Conservation (phyloP, 2,888 invertebrate genomes). For the Uropetala carovei region DNA sequence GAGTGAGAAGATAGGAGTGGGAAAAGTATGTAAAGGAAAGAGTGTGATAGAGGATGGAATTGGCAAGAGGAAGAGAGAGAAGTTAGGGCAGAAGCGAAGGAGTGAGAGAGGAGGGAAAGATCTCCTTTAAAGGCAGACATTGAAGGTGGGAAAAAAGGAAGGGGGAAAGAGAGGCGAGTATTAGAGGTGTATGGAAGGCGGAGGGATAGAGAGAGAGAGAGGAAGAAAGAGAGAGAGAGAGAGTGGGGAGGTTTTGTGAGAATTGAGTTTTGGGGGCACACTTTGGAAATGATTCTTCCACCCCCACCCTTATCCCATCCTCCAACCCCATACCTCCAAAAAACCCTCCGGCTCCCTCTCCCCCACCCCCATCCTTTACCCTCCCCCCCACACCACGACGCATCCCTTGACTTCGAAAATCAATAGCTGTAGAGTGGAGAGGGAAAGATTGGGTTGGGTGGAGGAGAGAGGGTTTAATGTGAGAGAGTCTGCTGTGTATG, state of each 20-base stretch:
- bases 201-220: background rate
- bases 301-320: background rate
- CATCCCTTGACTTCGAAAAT: slow-evolving; percentile 64
- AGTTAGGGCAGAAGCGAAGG: background rate
- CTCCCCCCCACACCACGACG: slow-evolving; percentile 33
- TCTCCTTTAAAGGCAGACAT: background rate
- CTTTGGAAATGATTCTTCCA: slow-evolving; percentile 54
- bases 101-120: background rate
- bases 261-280: slow-evolving; percentile 56
- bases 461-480: slow-evolving; percentile 23
- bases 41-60: background rate
- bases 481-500: background rate
- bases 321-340: background rate
- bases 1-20: background rate
- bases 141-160: background rate
- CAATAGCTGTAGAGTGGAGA: slow-evolving; percentile 52
- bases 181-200: background rate
- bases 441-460: slow-evolving; percentile 27
- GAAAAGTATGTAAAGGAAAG: background rate
- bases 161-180: background rate
- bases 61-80: background rate
- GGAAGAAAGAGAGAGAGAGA: background rate
- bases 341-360: background rate
- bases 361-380: background rate
- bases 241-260: slow-evolving; percentile 27